Conservation (phyloP, 2,888 invertebrate genomes). For the Anticlea derivata region DNA sequence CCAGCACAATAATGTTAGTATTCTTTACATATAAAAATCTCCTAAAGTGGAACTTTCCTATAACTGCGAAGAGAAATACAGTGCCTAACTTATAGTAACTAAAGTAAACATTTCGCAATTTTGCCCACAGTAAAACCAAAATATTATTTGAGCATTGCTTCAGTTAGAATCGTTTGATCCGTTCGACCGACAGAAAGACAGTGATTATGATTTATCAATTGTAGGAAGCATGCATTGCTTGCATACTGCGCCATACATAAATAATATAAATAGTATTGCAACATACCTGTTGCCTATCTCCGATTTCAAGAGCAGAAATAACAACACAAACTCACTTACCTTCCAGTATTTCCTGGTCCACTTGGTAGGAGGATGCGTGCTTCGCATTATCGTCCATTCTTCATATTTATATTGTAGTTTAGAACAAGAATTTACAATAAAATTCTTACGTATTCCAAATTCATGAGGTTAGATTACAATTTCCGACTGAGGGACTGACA, state of each 20-base stretch:
- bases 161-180: background rate
- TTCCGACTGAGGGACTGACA: slow-evolving; percentile 28
- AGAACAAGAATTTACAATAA: slow-evolving; percentile 52
- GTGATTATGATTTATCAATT: slow-evolving; percentile 9
- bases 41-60: background rate
- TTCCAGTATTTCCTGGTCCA: slow-evolving; percentile 78
- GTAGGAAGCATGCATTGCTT: slow-evolving; percentile 27
- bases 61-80: background rate
- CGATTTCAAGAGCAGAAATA: slow-evolving; percentile 48
- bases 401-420: slow-evolving; percentile 71
- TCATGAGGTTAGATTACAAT: slow-evolving; percentile 57
- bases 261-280: slow-evolving; percentile 38
- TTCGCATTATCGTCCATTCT: slow-evolving; percentile 81
- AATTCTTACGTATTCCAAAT: slow-evolving; percentile 52
- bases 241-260: slow-evolving; percentile 37
- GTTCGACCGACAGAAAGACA: slow-evolving; percentile 18
- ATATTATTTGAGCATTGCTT: background rate
- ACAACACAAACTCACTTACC: slow-evolving; percentile 52
- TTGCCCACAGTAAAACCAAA: background rate
- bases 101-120: background rate
- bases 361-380: slow-evolving; percentile 72
- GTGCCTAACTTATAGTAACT: background rate
- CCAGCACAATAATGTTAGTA: too few species aligned
- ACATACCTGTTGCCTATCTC: slow-evolving; percentile 44
- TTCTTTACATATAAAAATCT: too few species aligned